phyloP scores from a whole-genome alignment of 2,888 invertebrate genomes.

The Epiblema foenella region DNA sequence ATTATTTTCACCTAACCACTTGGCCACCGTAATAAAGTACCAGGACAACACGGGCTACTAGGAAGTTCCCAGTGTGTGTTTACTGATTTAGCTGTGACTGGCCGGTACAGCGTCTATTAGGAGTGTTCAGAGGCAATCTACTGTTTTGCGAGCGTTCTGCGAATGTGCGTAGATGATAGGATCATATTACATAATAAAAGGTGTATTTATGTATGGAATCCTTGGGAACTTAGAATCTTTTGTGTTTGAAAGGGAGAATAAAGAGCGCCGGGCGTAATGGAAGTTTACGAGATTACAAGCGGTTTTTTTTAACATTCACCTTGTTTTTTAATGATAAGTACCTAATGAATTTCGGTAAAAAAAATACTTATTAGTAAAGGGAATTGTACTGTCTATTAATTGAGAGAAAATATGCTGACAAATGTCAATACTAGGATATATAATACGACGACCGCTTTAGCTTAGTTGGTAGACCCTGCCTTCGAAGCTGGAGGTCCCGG shows the following conservation, averaged over 20 bases:
- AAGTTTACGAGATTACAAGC: not conserved
- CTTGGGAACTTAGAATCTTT: not conserved
- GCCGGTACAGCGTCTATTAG: conserved; percentile 13
- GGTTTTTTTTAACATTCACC: not conserved
- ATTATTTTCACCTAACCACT: conserved; percentile 3
- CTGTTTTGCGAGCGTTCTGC: conserved; percentile 25
- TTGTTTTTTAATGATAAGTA: not conserved
- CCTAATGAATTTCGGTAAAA: not conserved
- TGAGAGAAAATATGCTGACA: no score
- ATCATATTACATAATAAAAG: not conserved
- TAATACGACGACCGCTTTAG: no score
- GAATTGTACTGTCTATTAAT: not conserved
- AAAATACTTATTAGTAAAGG: not conserved
- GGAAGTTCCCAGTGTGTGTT: conserved; percentile 42
- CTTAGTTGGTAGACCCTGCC: no score
- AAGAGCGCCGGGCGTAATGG: not conserved
- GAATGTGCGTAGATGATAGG: conserved; percentile 29
- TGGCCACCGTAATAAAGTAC: conserved; percentile 34
- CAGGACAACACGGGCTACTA: conserved; percentile 35
- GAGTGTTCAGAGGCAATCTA: conserved; percentile 31
- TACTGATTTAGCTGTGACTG: conserved; percentile 45
- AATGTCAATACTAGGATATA: no score
- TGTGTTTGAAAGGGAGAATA: not conserved
- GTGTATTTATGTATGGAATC: not conserved
- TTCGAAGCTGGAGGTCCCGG: no score